Conservation (phyloP, 2,797 vertebrate species). For the Onychomys arenicola region DNA sequence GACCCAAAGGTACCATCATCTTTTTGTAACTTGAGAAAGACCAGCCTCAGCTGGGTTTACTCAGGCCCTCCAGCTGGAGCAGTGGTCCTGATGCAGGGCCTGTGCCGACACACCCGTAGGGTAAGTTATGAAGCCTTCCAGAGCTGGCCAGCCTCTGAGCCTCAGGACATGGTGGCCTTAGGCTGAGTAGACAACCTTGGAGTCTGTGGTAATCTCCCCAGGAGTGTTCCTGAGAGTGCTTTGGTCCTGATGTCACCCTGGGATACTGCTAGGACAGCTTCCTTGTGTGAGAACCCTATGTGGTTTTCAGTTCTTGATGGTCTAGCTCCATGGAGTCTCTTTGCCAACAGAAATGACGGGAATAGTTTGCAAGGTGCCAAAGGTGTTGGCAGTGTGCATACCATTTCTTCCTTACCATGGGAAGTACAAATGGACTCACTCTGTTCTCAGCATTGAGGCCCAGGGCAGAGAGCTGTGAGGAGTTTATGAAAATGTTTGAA, state of each 20-base stretch:
- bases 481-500: constrained; percentile 30
- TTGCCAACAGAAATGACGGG: constrained; percentile 43
- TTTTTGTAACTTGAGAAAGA: neutral
- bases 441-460: neutral
- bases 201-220: neutral
- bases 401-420: neutral
- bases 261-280: neutral
- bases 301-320: neutral
- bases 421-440: neutral
- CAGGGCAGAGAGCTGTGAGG: neutral
- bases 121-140: neutral
- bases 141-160: neutral
- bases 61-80: neutral
- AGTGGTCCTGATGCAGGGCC: neutral
- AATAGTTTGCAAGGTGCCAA: neutral
- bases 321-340: constrained; percentile 26
- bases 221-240: neutral
- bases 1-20: neutral
- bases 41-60: neutral
- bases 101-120: neutral
- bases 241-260: fast-evolving
- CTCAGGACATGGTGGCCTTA: neutral
- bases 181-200: neutral
- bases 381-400: neutral
- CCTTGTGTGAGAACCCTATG: neutral